Conservation (phyloP, 2,888 invertebrate genomes). For the Eledone cirrhosa region DNA sequence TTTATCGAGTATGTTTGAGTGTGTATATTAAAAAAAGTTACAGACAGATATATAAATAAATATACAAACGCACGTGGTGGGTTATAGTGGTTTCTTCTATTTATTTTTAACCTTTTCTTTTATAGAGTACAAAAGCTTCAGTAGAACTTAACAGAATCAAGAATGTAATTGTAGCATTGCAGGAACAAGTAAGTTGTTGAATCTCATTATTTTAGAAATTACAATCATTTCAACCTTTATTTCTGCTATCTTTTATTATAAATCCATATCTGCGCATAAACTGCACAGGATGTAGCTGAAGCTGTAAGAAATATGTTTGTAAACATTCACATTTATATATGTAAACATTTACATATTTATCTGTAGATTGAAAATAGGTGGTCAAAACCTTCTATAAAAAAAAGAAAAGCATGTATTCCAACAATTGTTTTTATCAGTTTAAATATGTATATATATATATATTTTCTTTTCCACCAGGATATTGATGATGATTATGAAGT, state of each 20-base stretch:
- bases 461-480: constrained; percentile 32
- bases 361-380: too few species aligned
- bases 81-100: not conserved
- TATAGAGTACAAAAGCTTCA: constrained; percentile 54
- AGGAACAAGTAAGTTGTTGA: constrained; percentile 50
- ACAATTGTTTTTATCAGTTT: not conserved
- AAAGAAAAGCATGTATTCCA: not conserved
- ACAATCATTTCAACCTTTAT: too few species aligned
- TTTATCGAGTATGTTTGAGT: too few species aligned
- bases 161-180: constrained; percentile 54
- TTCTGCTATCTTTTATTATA: too few species aligned
- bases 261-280: too few species aligned
- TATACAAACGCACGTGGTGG: too few species aligned
- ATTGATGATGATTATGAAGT: constrained; percentile 38
- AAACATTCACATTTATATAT: too few species aligned
- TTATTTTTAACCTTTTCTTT: constrained; percentile 11
- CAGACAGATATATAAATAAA: too few species aligned
- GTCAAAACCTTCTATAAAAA: not conserved
- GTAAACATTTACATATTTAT: too few species aligned
- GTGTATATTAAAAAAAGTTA: too few species aligned
- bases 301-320: too few species aligned
- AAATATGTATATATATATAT: not conserved
- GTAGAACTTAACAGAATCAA: constrained; percentile 57
- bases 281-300: too few species aligned
- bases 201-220: constrained; percentile 3